phyloP scores from a whole-genome alignment of 2,113 vertebrate genomes.

The Danio rerio region GRCz12tu NC_133191.1:24380001-24380500 shows the following conservation, averaged over 20 bases:
- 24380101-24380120: no score
- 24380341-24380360: not conserved
- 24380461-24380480: not conserved
- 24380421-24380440: not conserved
- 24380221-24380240: not conserved
- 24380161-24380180: no score
- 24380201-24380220: not conserved
- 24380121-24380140: no score
- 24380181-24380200: not conserved
- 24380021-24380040: no score
- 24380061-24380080: no score
- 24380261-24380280: no score
- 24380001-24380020: no score
- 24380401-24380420: not conserved
- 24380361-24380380: not conserved
- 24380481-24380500: not conserved
- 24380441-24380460: slow-evolving; percentile 11
- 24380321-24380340: not conserved
- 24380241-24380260: not conserved
- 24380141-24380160: no score
- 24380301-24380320: not conserved
- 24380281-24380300: not conserved
- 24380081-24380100: no score
- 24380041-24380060: no score
- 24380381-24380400: not conserved